A percentile compares a stretch with the other conserved stretches of the same genome.
Evolutionary conservation across 2,113 vertebrate species (phyloP).

Genomic region (human (Homo sapiens)): DNA sequence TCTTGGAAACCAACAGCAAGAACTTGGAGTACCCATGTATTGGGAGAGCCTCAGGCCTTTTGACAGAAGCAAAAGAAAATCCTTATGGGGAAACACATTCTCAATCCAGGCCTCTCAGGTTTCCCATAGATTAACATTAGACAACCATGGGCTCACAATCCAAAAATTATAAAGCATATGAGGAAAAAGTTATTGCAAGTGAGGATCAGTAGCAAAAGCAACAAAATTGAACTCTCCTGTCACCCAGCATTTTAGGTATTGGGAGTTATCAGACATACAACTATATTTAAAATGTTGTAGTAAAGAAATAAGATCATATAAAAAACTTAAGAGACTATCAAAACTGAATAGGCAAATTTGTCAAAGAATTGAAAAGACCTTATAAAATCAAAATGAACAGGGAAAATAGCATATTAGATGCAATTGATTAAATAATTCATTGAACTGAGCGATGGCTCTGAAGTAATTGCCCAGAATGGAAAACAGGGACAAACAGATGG

Average conservation of each 20-base stretch:
- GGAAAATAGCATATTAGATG: background rate
- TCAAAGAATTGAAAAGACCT: background rate
- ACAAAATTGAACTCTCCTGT: background rate
- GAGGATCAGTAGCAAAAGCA: background rate
- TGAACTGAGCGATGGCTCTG: background rate
- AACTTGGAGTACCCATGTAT: background rate
- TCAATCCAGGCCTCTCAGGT: background rate
- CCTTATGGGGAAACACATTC: background rate
- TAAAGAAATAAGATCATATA: background rate
- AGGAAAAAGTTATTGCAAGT: background rate
- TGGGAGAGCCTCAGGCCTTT: background rate
- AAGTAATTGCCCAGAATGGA: background rate
- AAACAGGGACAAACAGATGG: background rate
- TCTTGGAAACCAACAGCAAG: background rate
- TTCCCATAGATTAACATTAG: background rate
- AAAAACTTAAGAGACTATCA: slow-evolving; percentile 2
- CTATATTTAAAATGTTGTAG: background rate
- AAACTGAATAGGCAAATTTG: background rate
- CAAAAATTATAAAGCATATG: background rate
- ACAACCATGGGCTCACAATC: background rate
- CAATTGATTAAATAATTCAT: background rate
- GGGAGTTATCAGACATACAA: background rate
- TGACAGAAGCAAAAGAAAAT: slow-evolving; percentile 1
- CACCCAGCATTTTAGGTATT: background rate
- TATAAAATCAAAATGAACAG: background rate